Base-by-base conservation (phyloP, 2,888 invertebrate species). In the Stenodema calcarata region DNA sequence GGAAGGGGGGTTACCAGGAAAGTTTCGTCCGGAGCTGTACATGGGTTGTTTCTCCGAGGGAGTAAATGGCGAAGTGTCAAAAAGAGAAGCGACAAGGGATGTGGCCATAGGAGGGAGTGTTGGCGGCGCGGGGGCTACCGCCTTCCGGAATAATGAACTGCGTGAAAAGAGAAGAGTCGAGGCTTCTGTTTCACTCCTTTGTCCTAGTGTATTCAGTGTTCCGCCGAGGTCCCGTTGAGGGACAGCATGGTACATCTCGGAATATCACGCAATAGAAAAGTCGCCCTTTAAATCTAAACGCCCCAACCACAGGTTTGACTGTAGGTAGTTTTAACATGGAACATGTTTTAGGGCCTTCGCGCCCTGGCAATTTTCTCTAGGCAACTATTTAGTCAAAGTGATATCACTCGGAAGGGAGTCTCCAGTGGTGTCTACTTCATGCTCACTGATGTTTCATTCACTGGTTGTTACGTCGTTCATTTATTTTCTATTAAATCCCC, bases 11-110 rank as follows among this genome's bases (percentile, higher is more conserved):
- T 54, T 16, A 18, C 73, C 0, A 73, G 73, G 73, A 73, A 73
- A 73, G 41, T 41, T 35, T 73, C 41, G 30, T 41, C 41, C 14
- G 14, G 30, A n/a, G 18, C 35, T 73, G 73, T 73, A 30, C 73
- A 30, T 41, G 35, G 62, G 50, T 62, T 62, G 73, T 73, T 35
- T 16, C 16, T 35, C 35, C 9, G 18, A 35, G 69, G 73, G 73
- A 73, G 73, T 73, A 73, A 73, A 73, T 73, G 35, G 62, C 9
- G 73, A 73, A 73, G 73, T 73, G 73, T 73, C 73, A 73, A 73
- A 73, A 73, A 73, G 73, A 73, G 35, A 73, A 73, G 73, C 73
- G 73, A 70, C 70, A 30, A 70, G 70, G 70, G 70, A 70, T 30
- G 70, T 2, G 28, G 27, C 7, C n/a, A n/a, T n/a, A n/a, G n/a